Base-by-base conservation (phyloP, 2,888 invertebrate genomes). In the Seira ritae region DNA sequence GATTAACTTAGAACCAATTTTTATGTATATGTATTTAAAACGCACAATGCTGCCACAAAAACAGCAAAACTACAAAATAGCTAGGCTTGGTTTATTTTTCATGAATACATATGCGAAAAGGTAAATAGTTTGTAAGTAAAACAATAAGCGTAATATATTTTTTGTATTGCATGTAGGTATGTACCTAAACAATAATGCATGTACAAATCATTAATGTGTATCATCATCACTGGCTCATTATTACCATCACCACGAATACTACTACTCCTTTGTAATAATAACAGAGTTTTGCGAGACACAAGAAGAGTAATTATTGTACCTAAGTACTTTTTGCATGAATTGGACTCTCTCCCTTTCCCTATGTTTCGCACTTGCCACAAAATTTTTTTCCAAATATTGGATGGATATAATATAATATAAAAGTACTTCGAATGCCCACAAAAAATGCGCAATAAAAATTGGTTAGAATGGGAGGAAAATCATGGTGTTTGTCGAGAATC, bases 141-240 rank as follows among this genome's bases (percentile, higher is more conserved):
- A 55, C 55, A 55, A 55, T 55, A 55, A 17, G 55, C 17, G 12
- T 8, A 55, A 55, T 55, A 31, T 31, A 4, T 31, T 55, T 55
- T 17, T 55, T 55, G 55, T 15, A 55, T 12, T 55, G 55, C 17
- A 17, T 55, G 12, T 55, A 17, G 3, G 15, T 15, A 55, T 55
- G 31, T 31, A 31, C 31, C 55, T 55, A 1, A n/a, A 15, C 55
- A 12, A 3, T 8, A 55, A 12, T 55, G 17, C 55, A n/a, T 55
- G 55, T 55, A n/a, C 55, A 55, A 55, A 55, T 55, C 55, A n/a
- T 12, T 55, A 55, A 55, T 55, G 55, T 55, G 55, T 55, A 55
- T 55, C 55, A 55, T 55, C 55, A 55, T 55, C 55, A 55, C 55
- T 1, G 55, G 55, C 55, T 55, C 55, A 55, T 55, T 55, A 55